Conservation (phyloP, 2,113 vertebrate genomes). For the Chionodraco myersi region DNA sequence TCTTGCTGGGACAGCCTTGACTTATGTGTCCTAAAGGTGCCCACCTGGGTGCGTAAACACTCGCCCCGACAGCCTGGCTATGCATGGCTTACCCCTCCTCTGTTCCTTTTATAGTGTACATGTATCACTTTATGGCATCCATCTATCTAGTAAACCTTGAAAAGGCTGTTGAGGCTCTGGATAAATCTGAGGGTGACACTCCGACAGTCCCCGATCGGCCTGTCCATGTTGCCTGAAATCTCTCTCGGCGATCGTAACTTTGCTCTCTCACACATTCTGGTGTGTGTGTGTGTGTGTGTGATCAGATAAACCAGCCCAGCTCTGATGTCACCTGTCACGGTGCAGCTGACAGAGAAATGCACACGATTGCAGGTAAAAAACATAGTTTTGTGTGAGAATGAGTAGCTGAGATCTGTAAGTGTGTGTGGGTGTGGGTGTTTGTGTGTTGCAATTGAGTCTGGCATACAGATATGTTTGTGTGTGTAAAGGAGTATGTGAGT, state of each 20-base stretch:
- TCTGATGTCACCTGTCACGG: conserved; percentile 59
- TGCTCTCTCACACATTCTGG: conserved; percentile 43
- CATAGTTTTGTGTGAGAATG: conserved; percentile 21
- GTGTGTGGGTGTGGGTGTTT: conserved; percentile 58
- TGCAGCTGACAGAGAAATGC: conserved; percentile 47
- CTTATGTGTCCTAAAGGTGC: conserved; percentile 57
- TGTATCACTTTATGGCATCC: conserved; percentile 70
- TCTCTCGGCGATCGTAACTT: conserved; percentile 65
- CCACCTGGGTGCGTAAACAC: conserved; percentile 64
- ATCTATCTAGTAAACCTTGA: conserved; percentile 74
- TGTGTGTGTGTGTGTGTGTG: conserved; percentile 10
- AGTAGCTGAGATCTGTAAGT: conserved; percentile 34
- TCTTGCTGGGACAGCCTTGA: conserved; percentile 39
- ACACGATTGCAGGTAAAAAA: conserved; percentile 30
- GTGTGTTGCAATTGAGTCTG: conserved; percentile 39
- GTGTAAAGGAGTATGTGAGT: conserved; percentile 71
- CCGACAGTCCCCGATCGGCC: conserved; percentile 72
- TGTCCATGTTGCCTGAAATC: conserved; percentile 69
- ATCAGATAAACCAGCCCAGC: conserved; percentile 59
- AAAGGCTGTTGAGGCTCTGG: conserved; percentile 61
- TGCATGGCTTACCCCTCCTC: conserved; percentile 58
- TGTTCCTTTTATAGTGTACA: conserved; percentile 61
- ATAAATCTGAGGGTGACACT: conserved; percentile 70
- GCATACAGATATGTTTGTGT: conserved; percentile 70
- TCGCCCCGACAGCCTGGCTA: conserved; percentile 45